These are phyloP conservation scores for Caenorhabditis sp. DNA, from an alignment of 2,888 invertebrate species.

Conservation along the genomic window DNA sequence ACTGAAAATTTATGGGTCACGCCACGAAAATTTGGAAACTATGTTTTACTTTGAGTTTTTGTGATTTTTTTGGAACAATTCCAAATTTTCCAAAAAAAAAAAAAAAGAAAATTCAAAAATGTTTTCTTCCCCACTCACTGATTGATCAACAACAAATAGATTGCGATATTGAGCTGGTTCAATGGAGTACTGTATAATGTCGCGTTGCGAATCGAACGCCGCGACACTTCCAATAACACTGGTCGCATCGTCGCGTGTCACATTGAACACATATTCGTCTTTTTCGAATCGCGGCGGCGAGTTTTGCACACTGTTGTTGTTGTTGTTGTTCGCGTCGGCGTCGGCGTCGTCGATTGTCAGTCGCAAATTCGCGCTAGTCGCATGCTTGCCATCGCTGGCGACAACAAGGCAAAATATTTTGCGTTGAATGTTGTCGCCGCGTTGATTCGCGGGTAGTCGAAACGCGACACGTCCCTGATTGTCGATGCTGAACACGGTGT, in stretches of 20 bases:
- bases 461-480: slow-evolving; percentile 32
- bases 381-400: slow-evolving; percentile 33
- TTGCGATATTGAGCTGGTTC: slow-evolving; percentile 58
- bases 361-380: slow-evolving; percentile 15
- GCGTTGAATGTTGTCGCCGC: too few species aligned
- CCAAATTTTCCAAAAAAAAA: too few species aligned
- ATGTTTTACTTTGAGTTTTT: too few species aligned
- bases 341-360: background rate
- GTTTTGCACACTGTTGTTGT: slow-evolving; percentile 19
- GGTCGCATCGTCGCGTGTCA: slow-evolving; percentile 8
- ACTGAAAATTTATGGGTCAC: too few species aligned
- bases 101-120: too few species aligned
- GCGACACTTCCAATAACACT: slow-evolving; percentile 36
- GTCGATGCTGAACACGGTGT: slow-evolving; percentile 28
- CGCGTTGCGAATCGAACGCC: slow-evolving; percentile 43
- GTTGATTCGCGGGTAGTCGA: slow-evolving; percentile 5
- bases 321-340: background rate
- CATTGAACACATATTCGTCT: slow-evolving; percentile 19
- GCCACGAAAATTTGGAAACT: too few species aligned
- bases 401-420: slow-evolving; percentile 29
- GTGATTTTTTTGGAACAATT: too few species aligned
- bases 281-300: slow-evolving; percentile 15
- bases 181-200: slow-evolving; percentile 40
- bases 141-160: slow-evolving; percentile 50
- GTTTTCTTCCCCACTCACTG: too few species aligned